Evolutionary conservation across 2,113 vertebrate genomes (phyloP), one percentile per base, ranked within the genome.

Genomic region (Oryctolagus cuniculus): DNA sequence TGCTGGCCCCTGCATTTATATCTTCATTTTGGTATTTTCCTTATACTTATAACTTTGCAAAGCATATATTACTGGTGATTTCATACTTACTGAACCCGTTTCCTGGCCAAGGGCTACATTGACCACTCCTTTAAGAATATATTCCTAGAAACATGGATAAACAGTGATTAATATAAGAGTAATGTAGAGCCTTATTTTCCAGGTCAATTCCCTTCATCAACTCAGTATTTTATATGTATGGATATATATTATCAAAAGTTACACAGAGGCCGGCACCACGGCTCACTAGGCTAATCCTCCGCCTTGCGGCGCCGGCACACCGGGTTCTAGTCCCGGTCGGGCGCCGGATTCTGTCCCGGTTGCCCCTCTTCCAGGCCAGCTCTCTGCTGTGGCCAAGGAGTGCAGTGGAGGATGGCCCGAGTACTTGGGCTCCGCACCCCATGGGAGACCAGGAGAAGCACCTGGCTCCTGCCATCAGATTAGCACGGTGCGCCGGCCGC

Each of bases 91-190:
- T 5, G 99, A 99, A 96, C 99, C 99, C 85, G 99, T 98, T 98
- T 99, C 99, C 97, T 99, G 99, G 94, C 99, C 99, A 44, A 99
- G 96, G 9, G 99, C 99, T 51, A 99, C 99, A 95, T 99, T 99
- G 80, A 99, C 99, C 79, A 99, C 99, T 81, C 99, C 99, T 97
- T 99, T 99, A 93, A 99, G 99, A 90, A 99, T 99, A 73, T 99
- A 99, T 89, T 99, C 99, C 99, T 99, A 90, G 16, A 86, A 90
- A 89, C 16, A 70, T 2, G n/a, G 15, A 93, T 81, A 49, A 78
- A 91, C 3, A 74, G 6, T 58, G 53, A 83, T 72, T 80, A 90
- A 61, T 64, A 82, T 53, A 64, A 70, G 34, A 87, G 61, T 63
- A 80, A 61, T 1, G 9, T 58, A 5, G 19, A 87, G 3, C 44